Evolutionary conservation across 1,140 invertebrate genomes (phyloP).

Genomic region (Chionoecetes opilio): DNA sequence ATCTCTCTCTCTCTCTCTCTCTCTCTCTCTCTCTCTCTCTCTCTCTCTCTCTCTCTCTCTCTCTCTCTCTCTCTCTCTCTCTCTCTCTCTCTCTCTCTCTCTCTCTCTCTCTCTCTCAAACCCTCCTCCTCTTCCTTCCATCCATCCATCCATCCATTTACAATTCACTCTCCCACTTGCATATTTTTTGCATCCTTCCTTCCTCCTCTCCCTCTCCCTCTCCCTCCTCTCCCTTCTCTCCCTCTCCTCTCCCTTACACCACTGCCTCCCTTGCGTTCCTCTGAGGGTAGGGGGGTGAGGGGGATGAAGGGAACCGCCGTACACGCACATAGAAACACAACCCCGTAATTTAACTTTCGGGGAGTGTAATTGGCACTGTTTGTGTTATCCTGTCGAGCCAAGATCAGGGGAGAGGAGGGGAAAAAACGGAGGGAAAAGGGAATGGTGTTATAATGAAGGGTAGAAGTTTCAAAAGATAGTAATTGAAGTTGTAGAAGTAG

Average conservation of each 20-base stretch:
- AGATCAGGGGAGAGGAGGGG: slow-evolving; percentile 32
- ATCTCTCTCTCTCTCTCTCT: neutral
- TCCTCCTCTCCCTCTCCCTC: neutral
- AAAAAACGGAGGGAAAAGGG: neutral
- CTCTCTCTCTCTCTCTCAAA: neutral
- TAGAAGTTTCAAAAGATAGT: neutral
- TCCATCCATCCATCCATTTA: neutral
- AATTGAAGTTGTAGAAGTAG: neutral
- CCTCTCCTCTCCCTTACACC: neutral
- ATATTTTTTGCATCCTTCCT: neutral
- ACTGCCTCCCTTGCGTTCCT: neutral
- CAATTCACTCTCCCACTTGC: neutral
- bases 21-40: neutral
- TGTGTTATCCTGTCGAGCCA: slow-evolving; percentile 46
- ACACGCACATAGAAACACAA: slow-evolving; percentile 34
- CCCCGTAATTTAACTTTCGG: slow-evolving; percentile 62
- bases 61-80: neutral
- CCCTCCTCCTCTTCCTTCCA: neutral
- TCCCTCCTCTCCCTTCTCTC: neutral
- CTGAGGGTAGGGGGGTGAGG: no score
- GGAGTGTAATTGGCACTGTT: slow-evolving; percentile 66
- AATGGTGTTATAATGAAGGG: neutral
- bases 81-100: neutral
- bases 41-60: neutral
- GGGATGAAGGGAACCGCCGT: no score